These are phyloP conservation scores for Pipra filicauda DNA, from an alignment of 2,113 vertebrate species.

Conservation along the genomic window DNA sequence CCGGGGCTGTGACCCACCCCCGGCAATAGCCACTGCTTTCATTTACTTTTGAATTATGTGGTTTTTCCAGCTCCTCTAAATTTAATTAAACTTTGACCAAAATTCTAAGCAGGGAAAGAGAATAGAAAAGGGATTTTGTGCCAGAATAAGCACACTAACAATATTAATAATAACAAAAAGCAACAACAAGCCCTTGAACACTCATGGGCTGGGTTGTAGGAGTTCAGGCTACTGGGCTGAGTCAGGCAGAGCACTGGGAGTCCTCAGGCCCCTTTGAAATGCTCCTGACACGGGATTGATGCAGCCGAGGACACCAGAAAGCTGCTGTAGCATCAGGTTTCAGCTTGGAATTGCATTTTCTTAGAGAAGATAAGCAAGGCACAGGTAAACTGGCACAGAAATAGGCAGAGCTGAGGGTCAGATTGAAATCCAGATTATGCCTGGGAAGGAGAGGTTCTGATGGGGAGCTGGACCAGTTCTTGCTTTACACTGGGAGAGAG, in stretches of 20 bases:
- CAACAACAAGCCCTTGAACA: neutral
- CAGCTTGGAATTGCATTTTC: neutral
- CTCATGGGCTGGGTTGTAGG: neutral
- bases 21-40: neutral
- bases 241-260: neutral
- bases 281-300: rapidly evolving
- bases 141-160: conserved; percentile 32
- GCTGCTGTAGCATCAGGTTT: neutral
- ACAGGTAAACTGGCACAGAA: rapidly evolving
- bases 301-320: neutral
- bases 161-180: conserved; percentile 33
- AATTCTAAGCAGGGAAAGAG: neutral
- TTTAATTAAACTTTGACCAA: conserved; percentile 58
- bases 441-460: neutral
- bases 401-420: neutral
- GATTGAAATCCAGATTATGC: rapidly evolving
- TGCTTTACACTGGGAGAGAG: rapidly evolving
- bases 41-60: conserved; percentile 41
- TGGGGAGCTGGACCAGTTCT: neutral
- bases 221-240: neutral
- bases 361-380: neutral
- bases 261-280: neutral
- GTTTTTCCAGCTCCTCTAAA: conserved; percentile 7
- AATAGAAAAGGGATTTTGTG: neutral
- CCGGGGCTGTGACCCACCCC: neutral